phyloP scores from a whole-genome alignment of 2,888 invertebrate genomes.

The Agrotis clavis region DNA sequence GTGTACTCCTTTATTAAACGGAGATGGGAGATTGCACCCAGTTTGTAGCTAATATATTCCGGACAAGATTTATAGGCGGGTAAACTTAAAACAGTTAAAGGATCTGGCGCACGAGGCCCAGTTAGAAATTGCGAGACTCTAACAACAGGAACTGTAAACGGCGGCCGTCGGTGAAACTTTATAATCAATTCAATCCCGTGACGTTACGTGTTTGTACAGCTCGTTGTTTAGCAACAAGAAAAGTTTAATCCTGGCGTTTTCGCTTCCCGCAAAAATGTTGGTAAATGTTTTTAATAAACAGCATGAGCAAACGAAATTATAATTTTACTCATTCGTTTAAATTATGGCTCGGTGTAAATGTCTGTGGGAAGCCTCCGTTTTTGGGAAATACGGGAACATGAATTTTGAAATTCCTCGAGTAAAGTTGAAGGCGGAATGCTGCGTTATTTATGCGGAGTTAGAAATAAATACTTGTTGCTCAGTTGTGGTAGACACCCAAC shows the following conservation, averaged over 20 bases:
- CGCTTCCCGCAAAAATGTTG: slow-evolving; percentile 56
- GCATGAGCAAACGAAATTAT: slow-evolving; percentile 66
- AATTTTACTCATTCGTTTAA: slow-evolving; percentile 70
- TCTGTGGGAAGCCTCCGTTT: slow-evolving; percentile 48
- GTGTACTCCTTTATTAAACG: slow-evolving; percentile 72
- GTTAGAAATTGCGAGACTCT: slow-evolving; percentile 46
- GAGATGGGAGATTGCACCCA: slow-evolving; percentile 68
- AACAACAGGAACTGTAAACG: slow-evolving; percentile 53
- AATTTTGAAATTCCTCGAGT: slow-evolving; percentile 45
- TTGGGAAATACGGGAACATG: slow-evolving; percentile 50
- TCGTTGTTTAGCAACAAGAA: slow-evolving; percentile 77
- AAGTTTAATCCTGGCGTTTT: slow-evolving; percentile 68
- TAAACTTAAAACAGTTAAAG: slow-evolving; percentile 57
- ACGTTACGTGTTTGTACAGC: slow-evolving; percentile 73
- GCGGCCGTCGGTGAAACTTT: slow-evolving; percentile 72
- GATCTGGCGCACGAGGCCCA: slow-evolving; percentile 42
- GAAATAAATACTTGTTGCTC: slow-evolving; percentile 52
- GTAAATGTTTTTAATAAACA: slow-evolving; percentile 73
- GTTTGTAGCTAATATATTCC: slow-evolving; percentile 66
- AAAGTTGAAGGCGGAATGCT: slow-evolving; percentile 22
- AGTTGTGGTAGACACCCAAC: slow-evolving; percentile 2
- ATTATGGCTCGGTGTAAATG: slow-evolving; percentile 53
- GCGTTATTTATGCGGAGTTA: slow-evolving; percentile 30
- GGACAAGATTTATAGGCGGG: slow-evolving; percentile 59
- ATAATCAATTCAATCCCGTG: slow-evolving; percentile 81